Base-by-base conservation (phyloP, 2,113 vertebrate species). In the Tapirus terrestris region DNA sequence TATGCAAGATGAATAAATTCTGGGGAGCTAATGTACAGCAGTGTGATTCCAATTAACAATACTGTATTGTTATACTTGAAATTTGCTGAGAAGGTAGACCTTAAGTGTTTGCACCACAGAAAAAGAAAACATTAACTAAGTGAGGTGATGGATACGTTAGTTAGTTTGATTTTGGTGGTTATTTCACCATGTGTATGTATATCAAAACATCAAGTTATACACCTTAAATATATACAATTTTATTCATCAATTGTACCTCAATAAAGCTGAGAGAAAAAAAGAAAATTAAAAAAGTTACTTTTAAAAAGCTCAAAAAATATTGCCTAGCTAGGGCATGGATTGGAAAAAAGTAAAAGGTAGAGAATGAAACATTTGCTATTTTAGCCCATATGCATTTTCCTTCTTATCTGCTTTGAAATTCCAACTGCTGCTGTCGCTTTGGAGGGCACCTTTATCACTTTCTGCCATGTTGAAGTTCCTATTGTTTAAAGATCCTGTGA, bases 321-420 rank as follows among this genome's bases (percentile, higher is more conserved):
- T 61, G 8, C 11, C 3, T n/a, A 21, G 31, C 8, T 39, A 36
- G 20, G 3, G 0, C 10, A n/a, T 60, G 13, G 9, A 9, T 61
- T 39, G 0, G 14, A 75, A 39, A 36, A 88, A 61, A 73, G 23
- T 20, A 36, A 86, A 60, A 53, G 18, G 7, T 45, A 87, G 36
- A 45, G 33, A 94, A 73, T 18, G 5, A 65, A 45, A 67, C 0
- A 58, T 2, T 6, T 73, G 1, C 58, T 61, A 12, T 16, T 86
- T 70, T 6, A 60, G 12, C 4, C 31, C 63, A 2, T 10, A 63
- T 51, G 5, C 20, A 6, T 1, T 25, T 10, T 25, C 25, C 16
- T 29, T 58, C 14, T 51, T 72, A 7, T 10, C 39, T 39, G 33
- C 45, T 79, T 84, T 92, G 63, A 61, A 95, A 48, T 89, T 73